Conservation (phyloP, 2,888 invertebrate genomes). For the Aromia moschata region DNA sequence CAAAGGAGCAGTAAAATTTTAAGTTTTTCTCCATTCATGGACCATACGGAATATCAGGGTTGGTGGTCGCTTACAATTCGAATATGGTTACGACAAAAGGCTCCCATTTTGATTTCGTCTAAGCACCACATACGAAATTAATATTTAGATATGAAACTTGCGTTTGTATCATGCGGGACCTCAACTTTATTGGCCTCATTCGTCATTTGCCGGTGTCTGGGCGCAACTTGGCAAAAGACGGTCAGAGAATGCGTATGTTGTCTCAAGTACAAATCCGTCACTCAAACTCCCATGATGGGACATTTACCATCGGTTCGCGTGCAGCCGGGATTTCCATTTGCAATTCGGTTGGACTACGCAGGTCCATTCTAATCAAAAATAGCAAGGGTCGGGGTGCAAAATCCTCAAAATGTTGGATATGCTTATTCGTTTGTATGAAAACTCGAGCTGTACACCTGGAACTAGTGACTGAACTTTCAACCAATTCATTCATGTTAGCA, state of each 20-base stretch:
- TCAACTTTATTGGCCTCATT: not conserved
- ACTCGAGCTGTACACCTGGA: too few relatives aligned
- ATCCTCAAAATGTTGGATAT: not conserved
- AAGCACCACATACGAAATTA: slow-evolving; percentile 14
- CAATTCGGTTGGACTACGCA: not conserved
- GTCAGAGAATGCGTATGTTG: slow-evolving; percentile 1
- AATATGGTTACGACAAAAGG: slow-evolving; percentile 9
- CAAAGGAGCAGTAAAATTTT: not conserved
- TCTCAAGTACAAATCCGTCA: not conserved
- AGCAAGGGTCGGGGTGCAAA: not conserved
- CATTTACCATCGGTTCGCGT: not conserved
- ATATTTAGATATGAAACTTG: not conserved
- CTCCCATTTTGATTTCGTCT: slow-evolving; percentile 7
- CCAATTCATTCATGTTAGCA: too few relatives aligned
- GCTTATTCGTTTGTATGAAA: slow-evolving; percentile 2
- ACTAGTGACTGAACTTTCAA: too few relatives aligned
- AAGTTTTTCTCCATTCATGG: slow-evolving; percentile 4
- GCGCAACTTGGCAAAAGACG: not conserved
- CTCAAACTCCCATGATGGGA: not conserved
- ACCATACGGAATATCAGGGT: slow-evolving; percentile 9
- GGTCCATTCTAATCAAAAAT: slow-evolving; percentile 4
- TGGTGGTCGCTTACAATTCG: slow-evolving; percentile 23
- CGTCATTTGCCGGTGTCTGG: not conserved
- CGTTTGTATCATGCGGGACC: not conserved
- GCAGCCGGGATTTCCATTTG: not conserved